Conservation (phyloP, 2,113 vertebrate genomes). For the Gadus macrocephalus region DNA sequence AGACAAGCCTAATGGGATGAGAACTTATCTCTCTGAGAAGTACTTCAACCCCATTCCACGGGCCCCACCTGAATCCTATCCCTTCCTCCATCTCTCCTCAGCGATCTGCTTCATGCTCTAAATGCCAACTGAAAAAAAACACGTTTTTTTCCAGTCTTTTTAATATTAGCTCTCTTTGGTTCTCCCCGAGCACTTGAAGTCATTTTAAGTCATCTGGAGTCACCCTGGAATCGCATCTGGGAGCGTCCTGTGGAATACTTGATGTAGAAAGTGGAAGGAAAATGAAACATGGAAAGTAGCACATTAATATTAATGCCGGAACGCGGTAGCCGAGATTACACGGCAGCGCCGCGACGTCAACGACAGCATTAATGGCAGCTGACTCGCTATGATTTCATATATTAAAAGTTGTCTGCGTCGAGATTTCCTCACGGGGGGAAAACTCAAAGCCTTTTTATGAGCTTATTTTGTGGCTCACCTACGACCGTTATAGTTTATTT, state of each 20-base stretch:
- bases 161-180: not conserved
- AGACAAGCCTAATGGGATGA: no score
- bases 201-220: not conserved
- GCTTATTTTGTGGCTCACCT: no score
- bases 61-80: conserved; percentile 1
- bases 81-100: not conserved
- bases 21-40: no score
- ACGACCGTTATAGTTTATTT: no score
- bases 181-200: not conserved
- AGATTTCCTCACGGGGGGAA: no score
- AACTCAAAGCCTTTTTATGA: no score
- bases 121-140: not conserved
- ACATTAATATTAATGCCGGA: not conserved
- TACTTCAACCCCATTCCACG: not conserved
- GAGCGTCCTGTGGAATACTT: not conserved
- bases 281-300: not conserved
- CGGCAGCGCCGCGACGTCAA: no score
- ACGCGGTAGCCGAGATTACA: no score
- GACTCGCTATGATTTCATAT: no score
- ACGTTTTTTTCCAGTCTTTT: not conserved
- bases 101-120: not conserved
- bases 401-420: no score
- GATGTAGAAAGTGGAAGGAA: not conserved
- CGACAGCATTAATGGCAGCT: no score
- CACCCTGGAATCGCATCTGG: not conserved